Evolutionary conservation across 2,113 vertebrate species (phyloP), one percentile per base, ranked within the genome.

Genomic region (Ginglymostoma cirratum): DNA sequence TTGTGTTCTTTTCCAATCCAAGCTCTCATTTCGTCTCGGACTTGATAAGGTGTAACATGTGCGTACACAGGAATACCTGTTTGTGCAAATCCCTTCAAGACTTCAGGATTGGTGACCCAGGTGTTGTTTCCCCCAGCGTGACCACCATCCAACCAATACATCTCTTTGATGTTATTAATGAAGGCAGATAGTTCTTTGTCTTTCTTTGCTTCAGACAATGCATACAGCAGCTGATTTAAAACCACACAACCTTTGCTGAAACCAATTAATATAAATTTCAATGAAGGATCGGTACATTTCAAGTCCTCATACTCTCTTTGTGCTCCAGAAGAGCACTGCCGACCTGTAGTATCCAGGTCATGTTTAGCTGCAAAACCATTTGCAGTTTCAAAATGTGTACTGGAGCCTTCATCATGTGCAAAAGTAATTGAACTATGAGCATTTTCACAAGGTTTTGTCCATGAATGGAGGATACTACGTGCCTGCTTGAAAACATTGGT

Each of bases 171-270:
- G 96, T 96, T 97, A 95, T 97, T 97, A 55, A 99, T 96, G 96
- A 99, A 99, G 97, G 97, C 92, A 10, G 97, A 96, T 93, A 98
- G 96, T 96, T 97, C 97, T n/a, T 98, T 98, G 97, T 99, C 98
- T 19, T 98, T 97, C 96, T 97, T 97, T 78, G 98, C 98, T 96
- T 98, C 98, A 42, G 97, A 97, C 95, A 99, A 97, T 97, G 99
- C 99, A 96, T 99, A 98, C 89, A 98, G 98, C 96, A 99, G 97
- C 97, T 99, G 99, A 97, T 99, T 99, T 96, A 99, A 98, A 96
- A 99, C 99, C 96, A 99, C 99, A 90, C 99, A 99, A 65, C 99
- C 99, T 98, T 99, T 99, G 97, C 99, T 99, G 97, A 99, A 99
- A 96, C 98, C 99, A 97, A 99, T 98, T 97, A 99, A 97, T 55